A percentile compares a stretch with the other conserved stretches of the same genome.
phyloP scores from a whole-genome alignment of 2,888 invertebrate species.

The Panzeria rudis region DNA sequence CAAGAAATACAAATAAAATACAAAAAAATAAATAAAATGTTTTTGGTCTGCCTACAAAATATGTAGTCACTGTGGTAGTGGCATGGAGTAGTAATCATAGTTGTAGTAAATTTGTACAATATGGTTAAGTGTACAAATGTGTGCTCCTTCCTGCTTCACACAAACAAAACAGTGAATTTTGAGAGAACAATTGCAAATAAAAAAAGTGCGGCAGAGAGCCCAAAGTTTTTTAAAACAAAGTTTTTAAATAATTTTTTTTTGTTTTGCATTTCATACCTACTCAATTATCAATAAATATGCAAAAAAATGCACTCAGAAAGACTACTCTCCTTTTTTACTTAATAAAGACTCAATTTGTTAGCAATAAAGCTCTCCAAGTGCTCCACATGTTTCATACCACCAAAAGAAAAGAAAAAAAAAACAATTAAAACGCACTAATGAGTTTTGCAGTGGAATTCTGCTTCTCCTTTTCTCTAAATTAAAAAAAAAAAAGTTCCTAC shows the following conservation, averaged over 20 bases:
- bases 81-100: conserved; percentile 11
- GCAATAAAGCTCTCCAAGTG: not conserved
- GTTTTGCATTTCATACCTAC: conserved; percentile 27
- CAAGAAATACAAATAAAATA: not conserved
- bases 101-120: conserved; percentile 50
- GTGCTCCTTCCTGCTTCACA: conserved; percentile 44
- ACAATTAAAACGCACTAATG: conserved; percentile 28
- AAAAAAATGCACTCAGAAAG: conserved; percentile 47
- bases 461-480: too few relatives aligned
- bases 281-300: conserved; percentile 46
- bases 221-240: not conserved
- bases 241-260: conserved; percentile 29
- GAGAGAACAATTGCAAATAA: not conserved
- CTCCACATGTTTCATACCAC: not conserved
- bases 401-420: not conserved
- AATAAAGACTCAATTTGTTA: conserved; percentile 25
- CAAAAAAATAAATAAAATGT: not conserved
- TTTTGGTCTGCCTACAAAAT: conserved; percentile 64
- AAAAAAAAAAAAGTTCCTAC: too few relatives aligned
- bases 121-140: conserved; percentile 1
- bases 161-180: conserved; percentile 13
- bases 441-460: conserved; percentile 19
- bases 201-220: not conserved
- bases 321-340: not conserved
- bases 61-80: conserved; percentile 29